Evolutionary conservation across 2,113 vertebrate species (phyloP).

Genomic region (Neotoma lepida): DNA sequence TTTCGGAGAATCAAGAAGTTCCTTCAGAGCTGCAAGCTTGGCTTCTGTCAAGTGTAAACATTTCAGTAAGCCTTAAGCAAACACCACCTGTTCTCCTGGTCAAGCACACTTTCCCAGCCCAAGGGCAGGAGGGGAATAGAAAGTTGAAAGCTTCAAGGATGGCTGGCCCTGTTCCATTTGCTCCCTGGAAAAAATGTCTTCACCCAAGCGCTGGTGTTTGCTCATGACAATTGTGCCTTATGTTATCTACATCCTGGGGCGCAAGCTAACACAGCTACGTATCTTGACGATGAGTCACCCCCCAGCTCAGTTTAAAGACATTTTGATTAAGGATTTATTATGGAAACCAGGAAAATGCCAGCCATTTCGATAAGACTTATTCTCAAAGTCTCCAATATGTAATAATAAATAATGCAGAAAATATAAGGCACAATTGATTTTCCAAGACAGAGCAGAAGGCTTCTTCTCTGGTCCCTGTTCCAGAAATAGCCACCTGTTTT

Average conservation of each 20-base stretch:
- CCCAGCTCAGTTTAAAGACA: constrained; percentile 25
- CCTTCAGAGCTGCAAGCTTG: background rate
- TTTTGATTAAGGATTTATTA: background rate
- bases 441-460: background rate
- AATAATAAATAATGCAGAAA: background rate
- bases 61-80: constrained; percentile 51
- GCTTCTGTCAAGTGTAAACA: background rate
- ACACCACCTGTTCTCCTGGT: constrained; percentile 38
- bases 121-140: background rate
- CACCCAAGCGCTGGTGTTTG: constrained; percentile 48
- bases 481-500: background rate
- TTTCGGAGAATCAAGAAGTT: constrained; percentile 12
- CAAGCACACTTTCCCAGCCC: background rate
- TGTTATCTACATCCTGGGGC: constrained; percentile 37
- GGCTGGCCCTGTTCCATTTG: constrained; percentile 66
- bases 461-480: background rate
- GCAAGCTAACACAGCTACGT: constrained; percentile 8
- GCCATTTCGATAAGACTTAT: background rate
- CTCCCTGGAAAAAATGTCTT: constrained; percentile 63
- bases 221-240: constrained; percentile 5
- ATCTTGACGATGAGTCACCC: constrained; percentile 47
- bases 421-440: background rate
- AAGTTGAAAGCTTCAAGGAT: constrained; percentile 28
- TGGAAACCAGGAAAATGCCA: constrained; percentile 19
- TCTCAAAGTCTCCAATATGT: background rate